Base-by-base conservation (phyloP, 2,888 invertebrate genomes). In the Leptothorax acervorum region DNA sequence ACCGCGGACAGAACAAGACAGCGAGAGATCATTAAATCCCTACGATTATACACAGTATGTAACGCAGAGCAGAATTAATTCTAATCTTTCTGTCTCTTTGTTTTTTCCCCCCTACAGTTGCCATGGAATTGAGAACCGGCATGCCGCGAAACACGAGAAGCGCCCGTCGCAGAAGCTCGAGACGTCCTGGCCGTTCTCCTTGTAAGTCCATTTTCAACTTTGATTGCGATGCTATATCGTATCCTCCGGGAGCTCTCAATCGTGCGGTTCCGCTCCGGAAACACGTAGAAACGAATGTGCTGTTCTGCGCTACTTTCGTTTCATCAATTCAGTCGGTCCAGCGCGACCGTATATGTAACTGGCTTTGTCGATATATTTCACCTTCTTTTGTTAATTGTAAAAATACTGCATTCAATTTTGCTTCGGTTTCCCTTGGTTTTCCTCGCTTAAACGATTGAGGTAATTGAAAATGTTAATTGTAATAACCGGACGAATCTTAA, bases 161-260 rank as follows among this genome's bases (percentile, higher is more conserved):
- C 93, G 93, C 85, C 92, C 94, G 90, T 94, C 94, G 90, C 94
- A 94, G 93, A 94, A 94, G 93, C 94, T 94, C 91, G 94, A 94
- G 92, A 91, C 94, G 90, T 94, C 94, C 92, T 95, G 94, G 94
- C 94, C 94, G 86, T 95, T 94, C 91, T 95, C 93, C 86, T 91
- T 94, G 94, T 94, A 93, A 95, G 94, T 94, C 83, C 78, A 85
- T 39, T 66, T 84, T 85, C 39, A 60, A 73, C 35, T 79, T 79
- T 79, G 60, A 81, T 81, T 81, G 79, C 60, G 45, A 51, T 39
- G 60, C 48, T 60, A 48, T 60, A 48, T 8, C 57, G 57, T 39
- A 48, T 39, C 70, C 66, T 78, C 15, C n/a, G 28, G 71, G 48
- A 79, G 73, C 35, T 55, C 53, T 71, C 73, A 71, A 73, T 45